Evolutionary conservation across 1,140 invertebrate genomes (phyloP).

Genomic region (Calliopsis andreniformis): DNA sequence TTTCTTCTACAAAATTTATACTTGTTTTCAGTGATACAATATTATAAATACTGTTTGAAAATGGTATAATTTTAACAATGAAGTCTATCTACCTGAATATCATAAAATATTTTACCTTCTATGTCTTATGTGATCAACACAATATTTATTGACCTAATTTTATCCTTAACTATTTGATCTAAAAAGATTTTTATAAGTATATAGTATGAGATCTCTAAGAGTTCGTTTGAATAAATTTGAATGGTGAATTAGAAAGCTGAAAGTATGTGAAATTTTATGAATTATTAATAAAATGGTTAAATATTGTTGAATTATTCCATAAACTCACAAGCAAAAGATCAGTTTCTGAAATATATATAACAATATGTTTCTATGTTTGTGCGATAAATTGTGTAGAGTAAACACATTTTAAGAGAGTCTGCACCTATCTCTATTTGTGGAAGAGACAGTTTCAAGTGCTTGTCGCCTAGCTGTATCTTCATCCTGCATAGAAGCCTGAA

Average conservation of each 20-base stretch:
- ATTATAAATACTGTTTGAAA: too few species aligned
- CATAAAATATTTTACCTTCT: too few species aligned
- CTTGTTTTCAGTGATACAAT: too few species aligned
- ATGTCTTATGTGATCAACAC: neutral
- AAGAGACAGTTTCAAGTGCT: conserved; percentile 72
- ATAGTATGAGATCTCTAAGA: neutral
- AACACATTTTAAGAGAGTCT: conserved; percentile 76
- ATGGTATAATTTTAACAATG: too few species aligned
- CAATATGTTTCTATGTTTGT: conserved; percentile 19
- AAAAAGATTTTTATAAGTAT: conserved; percentile 3
- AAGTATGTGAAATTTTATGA: neutral
- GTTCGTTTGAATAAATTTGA: neutral
- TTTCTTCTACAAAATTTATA: too few species aligned
- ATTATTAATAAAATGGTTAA: neutral
- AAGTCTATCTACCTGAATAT: too few species aligned
- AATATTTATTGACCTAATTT: neutral
- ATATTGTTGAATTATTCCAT: neutral
- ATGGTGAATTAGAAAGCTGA: neutral
- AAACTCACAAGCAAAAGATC: neutral
- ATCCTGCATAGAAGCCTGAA: conserved; percentile 89
- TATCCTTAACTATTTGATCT: neutral
- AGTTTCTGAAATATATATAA: conserved; percentile 11
- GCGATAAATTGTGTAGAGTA: conserved; percentile 5
- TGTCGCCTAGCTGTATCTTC: conserved; percentile 70
- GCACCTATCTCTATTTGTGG: conserved; percentile 80